A percentile compares a stretch with the other conserved stretches of the same genome.
phyloP scores from a whole-genome alignment of 1,140 invertebrate species.

The Paracyclopina nana region DNA sequence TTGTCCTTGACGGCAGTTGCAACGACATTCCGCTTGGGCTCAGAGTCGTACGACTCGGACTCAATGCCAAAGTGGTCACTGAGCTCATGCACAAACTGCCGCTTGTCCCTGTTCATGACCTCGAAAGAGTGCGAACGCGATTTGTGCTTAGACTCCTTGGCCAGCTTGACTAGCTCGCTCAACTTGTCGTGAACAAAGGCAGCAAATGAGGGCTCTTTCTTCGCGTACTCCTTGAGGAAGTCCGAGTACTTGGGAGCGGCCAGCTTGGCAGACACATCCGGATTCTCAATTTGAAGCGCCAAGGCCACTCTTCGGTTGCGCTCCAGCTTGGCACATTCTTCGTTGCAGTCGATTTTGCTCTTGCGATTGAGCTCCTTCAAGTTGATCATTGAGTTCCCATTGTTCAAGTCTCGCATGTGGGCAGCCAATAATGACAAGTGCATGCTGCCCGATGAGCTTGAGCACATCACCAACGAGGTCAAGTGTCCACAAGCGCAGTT shows the following conservation, averaged over 20 bases:
- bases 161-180: conserved; percentile 59
- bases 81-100: conserved; percentile 74
- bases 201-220: conserved; percentile 58
- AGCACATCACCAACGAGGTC: no score
- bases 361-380: no score
- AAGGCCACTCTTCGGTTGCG: conserved; percentile 66
- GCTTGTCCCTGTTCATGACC: conserved; percentile 73
- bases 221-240: conserved; percentile 60
- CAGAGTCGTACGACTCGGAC: conserved; percentile 70
- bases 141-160: conserved; percentile 67
- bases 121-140: conserved; percentile 73
- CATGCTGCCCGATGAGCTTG: no score
- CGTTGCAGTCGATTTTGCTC: conserved; percentile 63
- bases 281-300: conserved; percentile 71
- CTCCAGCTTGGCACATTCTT: conserved; percentile 66
- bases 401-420: no score
- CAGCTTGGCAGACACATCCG: conserved; percentile 55
- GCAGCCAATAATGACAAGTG: no score
- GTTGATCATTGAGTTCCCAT: no score
- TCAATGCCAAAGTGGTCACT: conserved; percentile 84
- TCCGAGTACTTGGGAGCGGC: conserved; percentile 52
- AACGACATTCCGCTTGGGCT: conserved; percentile 83
- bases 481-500: conserved; percentile 12
- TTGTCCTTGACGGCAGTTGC: conserved; percentile 65
- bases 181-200: conserved; percentile 63